Evolutionary conservation across 2,888 invertebrate genomes (phyloP).

Genomic region (Psococerastis gibbosa): DNA sequence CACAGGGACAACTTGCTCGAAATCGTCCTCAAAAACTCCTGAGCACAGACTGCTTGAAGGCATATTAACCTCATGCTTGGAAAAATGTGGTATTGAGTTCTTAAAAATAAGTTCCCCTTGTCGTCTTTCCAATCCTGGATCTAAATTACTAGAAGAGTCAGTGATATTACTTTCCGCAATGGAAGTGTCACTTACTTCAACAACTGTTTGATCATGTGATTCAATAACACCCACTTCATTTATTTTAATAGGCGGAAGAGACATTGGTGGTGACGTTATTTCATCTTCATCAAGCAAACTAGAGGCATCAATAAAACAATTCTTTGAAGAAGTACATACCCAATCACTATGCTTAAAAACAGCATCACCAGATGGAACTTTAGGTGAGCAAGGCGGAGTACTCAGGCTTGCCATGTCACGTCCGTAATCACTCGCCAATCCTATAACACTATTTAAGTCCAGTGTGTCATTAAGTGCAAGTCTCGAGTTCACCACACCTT

Average conservation of each 20-base stretch:
- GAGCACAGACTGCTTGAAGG: not conserved
- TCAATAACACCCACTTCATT: not conserved
- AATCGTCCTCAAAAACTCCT: not conserved
- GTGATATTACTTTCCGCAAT: not conserved
- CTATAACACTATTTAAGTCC: too few species aligned
- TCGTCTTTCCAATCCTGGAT: not conserved
- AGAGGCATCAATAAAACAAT: constrained; percentile 63
- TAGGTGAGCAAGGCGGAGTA: constrained; percentile 3
- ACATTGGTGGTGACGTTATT: constrained; percentile 18
- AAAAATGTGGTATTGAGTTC: constrained; percentile 5
- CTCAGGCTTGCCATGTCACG: not conserved
- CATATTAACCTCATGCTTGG: not conserved
- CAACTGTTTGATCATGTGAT: not conserved
- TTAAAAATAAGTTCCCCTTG: not conserved
- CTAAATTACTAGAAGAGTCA: not conserved
- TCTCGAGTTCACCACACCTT: not conserved
- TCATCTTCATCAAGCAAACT: constrained; percentile 51
- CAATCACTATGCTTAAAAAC: constrained; percentile 24
- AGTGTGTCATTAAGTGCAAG: too few species aligned
- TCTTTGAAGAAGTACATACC: constrained; percentile 31
- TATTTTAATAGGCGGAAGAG: not conserved
- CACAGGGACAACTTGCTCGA: not conserved
- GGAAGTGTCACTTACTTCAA: not conserved
- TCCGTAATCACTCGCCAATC: not conserved
- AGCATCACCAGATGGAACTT: constrained; percentile 7